Evolutionary conservation across 2,113 vertebrate species (phyloP), one percentile per base, ranked within the genome.

Genomic region (Thamnaconus septentrionalis): DNA sequence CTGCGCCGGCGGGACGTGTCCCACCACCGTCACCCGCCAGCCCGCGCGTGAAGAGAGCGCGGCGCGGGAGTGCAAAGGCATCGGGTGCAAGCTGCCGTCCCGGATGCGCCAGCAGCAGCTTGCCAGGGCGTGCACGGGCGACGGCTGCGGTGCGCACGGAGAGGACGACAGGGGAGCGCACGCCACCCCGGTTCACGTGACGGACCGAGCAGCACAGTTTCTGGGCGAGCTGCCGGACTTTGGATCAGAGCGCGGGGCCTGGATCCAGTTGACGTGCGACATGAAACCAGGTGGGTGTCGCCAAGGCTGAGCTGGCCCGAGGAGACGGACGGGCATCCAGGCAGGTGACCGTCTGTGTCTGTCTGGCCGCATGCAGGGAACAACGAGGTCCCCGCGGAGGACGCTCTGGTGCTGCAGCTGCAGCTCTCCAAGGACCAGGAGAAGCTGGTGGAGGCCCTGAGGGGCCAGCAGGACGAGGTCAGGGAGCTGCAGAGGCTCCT

Each of bases 341-440:
- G 8, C 58, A 61, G 8, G 0, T 52, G 5, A 5, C 55, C 52
- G 56, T 12, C 2, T 9, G 53, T 44, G n/a, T 68, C 4, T 59
- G 18, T 11, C 60, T 44, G 57, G 10, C 39, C 6, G 4, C 76
- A 45, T 31, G 6, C 50, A 95, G 94, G 93, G 59, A 89, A 87
- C 75, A 94, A 94, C 59, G 93, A 94, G 73, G 88, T 94, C 61
- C 92, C 94, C 0, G 92, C 92, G 41, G 93, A 95, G 80, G 93
- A 94, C 62, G 90, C 93, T 1, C 84, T 96, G 7, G 89, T 95
- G 71, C 83, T 96, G 52, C 93, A 94, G 54, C 84, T 96, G 54
- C 92, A 93, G 65, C 79, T 96, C 69, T 90, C 88, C 0, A 95
- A 94, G 82, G 90, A 92, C 49, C 94, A 95, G 9, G 92, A 95